A percentile compares a stretch with the other conserved stretches of the same genome.
phyloP scores from a whole-genome alignment of 2,113 vertebrate genomes.

The Caloenas nicobarica region DNA sequence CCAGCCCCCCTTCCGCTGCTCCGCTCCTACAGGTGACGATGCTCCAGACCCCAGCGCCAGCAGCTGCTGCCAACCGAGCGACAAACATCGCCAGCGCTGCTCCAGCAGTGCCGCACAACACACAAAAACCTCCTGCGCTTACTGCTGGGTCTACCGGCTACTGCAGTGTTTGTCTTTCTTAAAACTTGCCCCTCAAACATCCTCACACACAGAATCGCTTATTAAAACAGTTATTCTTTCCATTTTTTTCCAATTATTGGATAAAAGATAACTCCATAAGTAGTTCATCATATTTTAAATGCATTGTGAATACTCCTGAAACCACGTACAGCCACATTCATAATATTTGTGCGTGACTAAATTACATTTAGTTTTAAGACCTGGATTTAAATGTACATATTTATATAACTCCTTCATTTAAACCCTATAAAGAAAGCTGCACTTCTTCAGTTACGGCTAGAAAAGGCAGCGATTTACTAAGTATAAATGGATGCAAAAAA shows the following conservation, averaged over 20 bases:
- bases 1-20: background rate
- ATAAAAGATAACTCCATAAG: background rate
- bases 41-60: background rate
- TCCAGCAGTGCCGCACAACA: accelerated
- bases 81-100: background rate
- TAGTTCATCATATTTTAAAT: background rate
- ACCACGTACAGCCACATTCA: accelerated
- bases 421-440: background rate
- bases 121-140: background rate
- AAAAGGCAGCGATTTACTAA: background rate
- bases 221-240: background rate
- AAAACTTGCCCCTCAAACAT: background rate
- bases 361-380: background rate
- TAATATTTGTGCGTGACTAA: background rate
- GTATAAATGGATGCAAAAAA: background rate
- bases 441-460: background rate
- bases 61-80: conserved; percentile 65
- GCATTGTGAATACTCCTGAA: background rate
- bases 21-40: too few relatives aligned
- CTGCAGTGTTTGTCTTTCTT: background rate
- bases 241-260: background rate
- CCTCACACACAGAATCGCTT: background rate
- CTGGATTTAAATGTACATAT: background rate
- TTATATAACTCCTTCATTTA: background rate
- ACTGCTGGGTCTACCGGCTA: background rate